A percentile compares a stretch with the other conserved stretches of the same genome.
Conservation (phyloP, 2,888 invertebrate species). For the Diaprepes abbreviatus region DNA sequence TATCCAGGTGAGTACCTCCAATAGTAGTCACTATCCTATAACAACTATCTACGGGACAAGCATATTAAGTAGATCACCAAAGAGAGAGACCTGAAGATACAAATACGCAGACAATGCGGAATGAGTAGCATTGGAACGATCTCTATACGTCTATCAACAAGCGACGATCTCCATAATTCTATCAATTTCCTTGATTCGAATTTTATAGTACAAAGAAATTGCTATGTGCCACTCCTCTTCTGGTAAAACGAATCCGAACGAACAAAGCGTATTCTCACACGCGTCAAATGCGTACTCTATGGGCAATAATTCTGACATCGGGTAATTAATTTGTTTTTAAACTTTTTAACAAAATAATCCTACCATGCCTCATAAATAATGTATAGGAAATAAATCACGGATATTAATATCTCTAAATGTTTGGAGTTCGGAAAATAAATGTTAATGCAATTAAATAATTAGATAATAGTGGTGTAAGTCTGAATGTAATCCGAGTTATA, state of each 20-base stretch:
- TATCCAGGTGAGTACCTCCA: too few relatives aligned
- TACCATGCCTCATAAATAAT: conserved; percentile 29
- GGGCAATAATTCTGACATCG: conserved; percentile 7
- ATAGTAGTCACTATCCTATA: too few relatives aligned
- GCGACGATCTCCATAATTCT: too few relatives aligned
- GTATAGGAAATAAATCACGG: conserved; percentile 20
- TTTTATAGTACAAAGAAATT: too few relatives aligned
- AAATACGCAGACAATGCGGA: too few relatives aligned
- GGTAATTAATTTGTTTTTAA: conserved; percentile 37
- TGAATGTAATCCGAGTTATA: conserved; percentile 22
- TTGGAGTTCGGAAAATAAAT: conserved; percentile 16
- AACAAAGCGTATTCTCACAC: background rate
- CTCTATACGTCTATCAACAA: too few relatives aligned
- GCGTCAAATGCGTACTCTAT: background rate
- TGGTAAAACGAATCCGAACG: background rate
- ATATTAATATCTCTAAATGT: conserved; percentile 14
- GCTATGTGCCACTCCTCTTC: too few relatives aligned
- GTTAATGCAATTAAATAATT: conserved; percentile 40
- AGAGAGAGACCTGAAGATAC: too few relatives aligned
- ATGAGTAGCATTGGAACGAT: too few relatives aligned
- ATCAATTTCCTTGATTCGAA: too few relatives aligned
- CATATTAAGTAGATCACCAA: too few relatives aligned
- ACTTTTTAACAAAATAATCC: conserved; percentile 24
- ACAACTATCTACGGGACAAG: too few relatives aligned
- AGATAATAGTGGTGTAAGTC: conserved; percentile 30